A percentile compares a stretch with the other conserved stretches of the same genome.
These are phyloP conservation scores for Sebastes paucispinis DNA, from an alignment of 2,797 vertebrate genomes.

Conservation along the genomic window DNA sequence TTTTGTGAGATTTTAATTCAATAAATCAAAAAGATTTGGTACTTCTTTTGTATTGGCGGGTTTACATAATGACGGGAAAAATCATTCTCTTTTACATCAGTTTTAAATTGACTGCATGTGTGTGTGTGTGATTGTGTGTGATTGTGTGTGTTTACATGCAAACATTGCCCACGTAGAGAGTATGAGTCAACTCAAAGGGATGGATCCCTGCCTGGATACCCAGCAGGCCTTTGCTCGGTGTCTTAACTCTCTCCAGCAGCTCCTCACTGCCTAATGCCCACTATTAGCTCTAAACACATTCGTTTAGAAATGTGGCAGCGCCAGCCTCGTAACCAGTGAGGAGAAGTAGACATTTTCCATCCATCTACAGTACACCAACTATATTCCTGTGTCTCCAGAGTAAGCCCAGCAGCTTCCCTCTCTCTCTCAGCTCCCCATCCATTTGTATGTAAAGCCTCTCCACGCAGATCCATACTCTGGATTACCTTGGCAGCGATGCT, in stretches of 20 bases:
- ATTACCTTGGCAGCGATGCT: conserved; percentile 59
- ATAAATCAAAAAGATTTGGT: neutral
- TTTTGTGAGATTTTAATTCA: neutral
- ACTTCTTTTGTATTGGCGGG: neutral
- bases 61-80: neutral
- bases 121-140: neutral
- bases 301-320: conserved; percentile 28
- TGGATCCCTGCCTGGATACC: conserved; percentile 59
- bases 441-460: conserved; percentile 65
- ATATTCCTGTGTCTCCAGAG: neutral
- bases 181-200: conserved; percentile 62
- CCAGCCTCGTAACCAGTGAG: neutral
- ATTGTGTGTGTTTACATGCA: conserved; percentile 9
- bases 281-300: conserved; percentile 27
- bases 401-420: neutral
- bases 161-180: conserved; percentile 42
- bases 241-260: conserved; percentile 69
- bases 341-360: neutral
- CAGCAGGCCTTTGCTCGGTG: conserved; percentile 61
- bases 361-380: neutral
- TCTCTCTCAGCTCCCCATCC: conserved; percentile 3
- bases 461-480: conserved; percentile 58
- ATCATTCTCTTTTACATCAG: neutral
- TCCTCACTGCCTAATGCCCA: conserved; percentile 39
- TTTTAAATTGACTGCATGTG: neutral